Evolutionary conservation across 2,113 vertebrate species (phyloP).

Genomic region (Myiozetetes cayanensis): DNA sequence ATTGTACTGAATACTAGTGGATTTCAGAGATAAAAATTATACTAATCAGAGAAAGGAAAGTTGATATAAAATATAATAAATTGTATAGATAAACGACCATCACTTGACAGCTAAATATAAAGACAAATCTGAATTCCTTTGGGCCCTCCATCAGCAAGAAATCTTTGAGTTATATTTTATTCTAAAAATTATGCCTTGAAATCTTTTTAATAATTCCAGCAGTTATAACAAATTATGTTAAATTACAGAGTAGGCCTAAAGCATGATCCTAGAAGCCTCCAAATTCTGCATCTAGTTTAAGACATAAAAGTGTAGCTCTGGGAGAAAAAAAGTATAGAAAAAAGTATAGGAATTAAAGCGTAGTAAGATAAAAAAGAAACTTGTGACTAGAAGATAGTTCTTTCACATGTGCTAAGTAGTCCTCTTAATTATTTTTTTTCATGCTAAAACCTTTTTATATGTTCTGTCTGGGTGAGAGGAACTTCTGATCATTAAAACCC

Average conservation of each 20-base stretch:
- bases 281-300: not conserved
- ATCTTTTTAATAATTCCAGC: conserved; percentile 21
- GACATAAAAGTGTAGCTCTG: conserved; percentile 26
- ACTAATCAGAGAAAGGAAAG: not conserved
- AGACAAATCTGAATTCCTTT: conserved; percentile 7
- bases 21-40: not conserved
- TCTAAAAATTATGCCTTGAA: conserved; percentile 4
- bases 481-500: not conserved
- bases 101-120: not conserved
- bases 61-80: conserved; percentile 4
- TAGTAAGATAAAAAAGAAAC: not conserved
- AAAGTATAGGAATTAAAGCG: not conserved
- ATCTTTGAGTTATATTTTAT: not conserved
- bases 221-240: conserved; percentile 19
- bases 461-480: not conserved
- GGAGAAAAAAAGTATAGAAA: not conserved
- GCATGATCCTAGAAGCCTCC: not conserved
- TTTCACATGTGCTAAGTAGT: not conserved
- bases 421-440: not conserved
- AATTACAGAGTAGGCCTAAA: conserved; percentile 12
- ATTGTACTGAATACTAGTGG: not conserved
- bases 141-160: not conserved
- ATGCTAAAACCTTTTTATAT: not conserved
- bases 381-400: not conserved
- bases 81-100: not conserved